Evolutionary conservation across 2,113 vertebrate genomes (phyloP).

Genomic region (Apteryx mantelli): DNA sequence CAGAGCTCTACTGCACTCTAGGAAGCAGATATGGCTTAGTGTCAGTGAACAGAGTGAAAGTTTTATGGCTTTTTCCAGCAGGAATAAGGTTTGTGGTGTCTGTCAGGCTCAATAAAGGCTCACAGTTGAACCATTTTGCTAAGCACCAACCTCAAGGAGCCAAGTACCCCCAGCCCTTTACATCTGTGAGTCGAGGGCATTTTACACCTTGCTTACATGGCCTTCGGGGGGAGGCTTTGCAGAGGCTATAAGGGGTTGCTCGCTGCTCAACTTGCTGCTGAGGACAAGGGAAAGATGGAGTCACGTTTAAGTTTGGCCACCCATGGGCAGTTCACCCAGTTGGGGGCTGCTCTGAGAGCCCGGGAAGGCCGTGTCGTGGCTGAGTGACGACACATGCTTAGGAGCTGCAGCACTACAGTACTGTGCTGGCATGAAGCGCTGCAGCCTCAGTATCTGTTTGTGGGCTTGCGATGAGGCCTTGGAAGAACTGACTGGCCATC

Average conservation of each 20-base stretch:
- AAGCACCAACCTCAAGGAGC: neutral
- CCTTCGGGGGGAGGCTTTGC: neutral
- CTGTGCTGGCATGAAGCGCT: neutral
- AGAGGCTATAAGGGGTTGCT: neutral
- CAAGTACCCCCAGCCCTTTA: neutral
- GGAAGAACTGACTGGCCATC: neutral
- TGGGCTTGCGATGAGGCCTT: neutral
- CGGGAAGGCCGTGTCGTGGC: too few species aligned
- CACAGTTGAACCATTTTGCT: neutral
- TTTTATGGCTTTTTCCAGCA: neutral
- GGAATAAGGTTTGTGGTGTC: accelerated
- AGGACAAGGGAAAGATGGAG: neutral
- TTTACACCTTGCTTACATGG: neutral
- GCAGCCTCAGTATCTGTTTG: too few species aligned
- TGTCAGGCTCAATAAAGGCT: accelerated
- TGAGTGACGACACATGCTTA: neutral
- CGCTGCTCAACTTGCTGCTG: neutral
- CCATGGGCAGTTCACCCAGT: neutral
- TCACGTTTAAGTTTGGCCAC: neutral
- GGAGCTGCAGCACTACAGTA: neutral
- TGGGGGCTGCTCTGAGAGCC: neutral
- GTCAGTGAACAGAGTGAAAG: neutral
- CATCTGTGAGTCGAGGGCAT: accelerated
- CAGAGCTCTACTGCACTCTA: neutral
- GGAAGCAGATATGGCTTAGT: neutral